Evolutionary conservation across 2,113 vertebrate genomes (phyloP), one percentile per base, ranked within the genome.

Genomic region (Lethenteron reissneri): DNA sequence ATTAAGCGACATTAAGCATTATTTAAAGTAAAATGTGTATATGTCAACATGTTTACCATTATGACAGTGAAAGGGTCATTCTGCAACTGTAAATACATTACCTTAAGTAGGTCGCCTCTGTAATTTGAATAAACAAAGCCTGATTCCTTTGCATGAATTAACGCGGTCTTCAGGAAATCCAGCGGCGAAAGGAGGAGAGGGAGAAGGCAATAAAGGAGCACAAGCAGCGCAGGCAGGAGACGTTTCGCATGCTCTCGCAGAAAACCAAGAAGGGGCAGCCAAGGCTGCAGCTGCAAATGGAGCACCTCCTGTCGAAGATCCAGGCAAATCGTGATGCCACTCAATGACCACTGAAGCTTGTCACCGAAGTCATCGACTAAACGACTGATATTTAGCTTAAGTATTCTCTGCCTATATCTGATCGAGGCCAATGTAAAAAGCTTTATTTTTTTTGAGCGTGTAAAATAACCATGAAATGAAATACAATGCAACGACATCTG

Each of bases 201-300:
- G 64, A 68, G 64, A 25, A 68, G 25, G 64, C 64, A 68, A 11
- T 68, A 2, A 68, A 68, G 10, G 25, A 68, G 64, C 25, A 68
- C 64, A 68, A 68, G 25, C n/a, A 68, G 64, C n/a, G 25, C n/a
- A 68, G 25, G 64, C 25, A 25, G 64, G n/a, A 68, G 64, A 68
- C n/a, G 10, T 68, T 17, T 11, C 64, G 64, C n/a, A 25, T 68
- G 64, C 64, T 68, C n/a, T 17, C 25, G 64, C 64, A 86, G 77
- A 97, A 86, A 79, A 99, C 90, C 1, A 97, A 84, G 80, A 97
- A 83, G 76, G 94, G 92, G 73, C 94, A 99, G 57, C 92, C 92
- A 72, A 91, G 95, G 76, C 80, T 97, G n/a, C 97, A 99, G 78
- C 76, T 90, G 57, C 92, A 95, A 75, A 86, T 97, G 83, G 92